phyloP scores from a whole-genome alignment of 92 coral and sea anemone species.

The Scolanthus callimorphus region DNA sequence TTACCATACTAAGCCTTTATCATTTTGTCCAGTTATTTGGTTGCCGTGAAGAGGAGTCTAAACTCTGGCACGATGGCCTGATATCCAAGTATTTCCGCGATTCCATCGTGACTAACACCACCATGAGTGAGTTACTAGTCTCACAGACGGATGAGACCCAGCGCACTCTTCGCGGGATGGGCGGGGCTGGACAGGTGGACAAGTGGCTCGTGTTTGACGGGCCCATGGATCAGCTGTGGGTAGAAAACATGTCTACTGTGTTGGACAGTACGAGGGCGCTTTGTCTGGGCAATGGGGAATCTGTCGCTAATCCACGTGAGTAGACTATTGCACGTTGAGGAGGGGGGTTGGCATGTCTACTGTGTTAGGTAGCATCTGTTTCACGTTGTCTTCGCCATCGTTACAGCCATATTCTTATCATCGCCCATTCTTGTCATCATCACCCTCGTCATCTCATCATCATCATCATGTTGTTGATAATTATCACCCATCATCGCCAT shows the following conservation, averaged over 20 bases:
- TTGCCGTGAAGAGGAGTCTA: constrained; percentile 39
- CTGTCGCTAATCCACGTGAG: constrained; percentile 78
- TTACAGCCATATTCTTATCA: no score
- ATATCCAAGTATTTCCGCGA: constrained; percentile 85
- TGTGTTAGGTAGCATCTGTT: constrained; percentile 2
- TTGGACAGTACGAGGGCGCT: constrained; percentile 72
- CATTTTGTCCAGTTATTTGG: constrained; percentile 66
- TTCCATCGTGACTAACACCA: constrained; percentile 50
- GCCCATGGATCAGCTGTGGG: constrained; percentile 79
- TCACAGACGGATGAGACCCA: constrained; percentile 62
- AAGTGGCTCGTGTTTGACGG: constrained; percentile 97
- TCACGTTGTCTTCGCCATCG: background rate
- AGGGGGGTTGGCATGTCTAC: constrained; percentile 3
- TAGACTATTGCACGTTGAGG: no score
- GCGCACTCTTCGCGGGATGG: constrained; percentile 60
- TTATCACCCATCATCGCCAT: no score
- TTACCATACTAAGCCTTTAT: no score
- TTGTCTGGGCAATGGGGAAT: constrained; percentile 80
- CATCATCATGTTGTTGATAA: no score
- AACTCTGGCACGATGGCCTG: constrained; percentile 82
- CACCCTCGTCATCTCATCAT: no score
- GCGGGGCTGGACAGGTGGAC: constrained; percentile 53
- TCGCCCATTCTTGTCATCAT: no score
- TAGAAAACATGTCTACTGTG: constrained; percentile 76
- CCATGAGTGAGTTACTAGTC: constrained; percentile 42